Percentiles rank a stretch among this genome's conserved stretches.
Conservation (phyloP, 2,797 vertebrate species). For the Setipinna tenuifilis region DNA sequence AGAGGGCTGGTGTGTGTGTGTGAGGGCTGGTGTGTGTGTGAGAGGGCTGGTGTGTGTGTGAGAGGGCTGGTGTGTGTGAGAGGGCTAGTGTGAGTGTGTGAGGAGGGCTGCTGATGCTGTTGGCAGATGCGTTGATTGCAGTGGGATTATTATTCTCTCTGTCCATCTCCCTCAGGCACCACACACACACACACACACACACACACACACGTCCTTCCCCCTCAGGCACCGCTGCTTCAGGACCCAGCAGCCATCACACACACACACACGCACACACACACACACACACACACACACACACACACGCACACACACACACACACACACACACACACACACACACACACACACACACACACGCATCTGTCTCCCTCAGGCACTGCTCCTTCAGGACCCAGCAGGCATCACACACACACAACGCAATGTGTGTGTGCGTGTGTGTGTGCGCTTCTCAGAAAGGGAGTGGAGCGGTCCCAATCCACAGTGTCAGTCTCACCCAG, state of each 20-base stretch:
- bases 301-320: not conserved
- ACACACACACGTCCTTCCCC: not conserved
- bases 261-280: not conserved
- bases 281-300: conserved; percentile 1
- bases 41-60: too few species aligned
- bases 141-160: conserved; percentile 12
- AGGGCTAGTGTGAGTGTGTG: not conserved
- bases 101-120: not conserved
- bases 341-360: conserved; percentile 6
- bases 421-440: not conserved
- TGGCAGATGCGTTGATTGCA: conserved; percentile 18
- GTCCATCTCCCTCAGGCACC: not conserved
- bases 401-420: not conserved
- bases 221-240: too few species aligned
- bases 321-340: conserved; percentile 16
- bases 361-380: too few species aligned
- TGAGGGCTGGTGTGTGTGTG: too few species aligned
- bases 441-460: not conserved
- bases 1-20: too few species aligned
- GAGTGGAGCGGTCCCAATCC: not conserved
- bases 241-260: not conserved
- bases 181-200: not conserved
- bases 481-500: not conserved
- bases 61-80: too few species aligned
- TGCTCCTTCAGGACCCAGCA: too few species aligned